Base-by-base conservation (phyloP, 2,888 invertebrate genomes). In the Sclerodermus sp. region DNA sequence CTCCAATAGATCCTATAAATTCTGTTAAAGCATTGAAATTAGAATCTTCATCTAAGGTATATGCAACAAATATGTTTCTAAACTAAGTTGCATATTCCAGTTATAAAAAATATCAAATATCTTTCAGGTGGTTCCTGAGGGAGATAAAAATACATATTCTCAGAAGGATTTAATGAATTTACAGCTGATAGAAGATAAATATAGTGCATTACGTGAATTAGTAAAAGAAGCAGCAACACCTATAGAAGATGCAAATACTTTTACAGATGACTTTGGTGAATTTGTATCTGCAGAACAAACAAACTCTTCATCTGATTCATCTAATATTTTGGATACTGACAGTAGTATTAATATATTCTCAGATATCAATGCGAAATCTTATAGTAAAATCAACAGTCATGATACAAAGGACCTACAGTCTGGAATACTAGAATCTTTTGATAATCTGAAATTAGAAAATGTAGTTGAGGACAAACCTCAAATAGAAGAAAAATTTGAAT, bases 211-310 rank as follows among this genome's bases (percentile, higher is more conserved):
- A 42, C 73, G 82, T 62, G 71, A 72, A 57, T 63, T 82, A 50
- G 70, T 71, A 32, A 68, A 75, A 47, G 74, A 71, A 51, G 44
- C 36, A 10, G 2, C 60, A 23, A 18, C 57, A 31, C 31, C 52
- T 46, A 47, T 49, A 42, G 51, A 53, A 37, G 52, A 55, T 41
- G 57, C 54, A 31, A 53, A 53, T 39, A 54, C 66, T 17, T 52
- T 58, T 23, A 53, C 59, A 38, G 81, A 81, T 53, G 81, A 81
- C 53, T 81, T 81, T 67, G 81, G 81, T 31, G 81, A 81, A 51
- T 81, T 81, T 62, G 69, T 79, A 15, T 79, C 79, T 4, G 79
- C 79, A 1, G 71, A 75, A 51, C 69, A 73, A 32, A 49, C 67
- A 3, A 34, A 14, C 12, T 47, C 52, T 39, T 16, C 55, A 2